Percentiles rank a stretch among this genome's conserved stretches.
These are phyloP conservation scores for Diadema setosum DNA, from an alignment of 35 echinoderm and acorn worm species.

Conservation along the genomic window DNA sequence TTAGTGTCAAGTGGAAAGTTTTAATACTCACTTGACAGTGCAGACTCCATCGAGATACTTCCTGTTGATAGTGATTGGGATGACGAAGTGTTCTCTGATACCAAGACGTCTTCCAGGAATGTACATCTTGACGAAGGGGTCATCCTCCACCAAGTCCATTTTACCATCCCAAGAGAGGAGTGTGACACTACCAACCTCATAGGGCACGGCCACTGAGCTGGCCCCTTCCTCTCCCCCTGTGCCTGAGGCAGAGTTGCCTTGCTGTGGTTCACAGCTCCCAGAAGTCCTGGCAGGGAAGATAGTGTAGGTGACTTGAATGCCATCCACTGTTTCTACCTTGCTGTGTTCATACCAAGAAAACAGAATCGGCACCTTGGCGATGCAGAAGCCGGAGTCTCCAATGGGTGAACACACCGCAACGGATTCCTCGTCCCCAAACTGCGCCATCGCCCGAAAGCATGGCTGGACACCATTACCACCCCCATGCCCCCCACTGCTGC, in stretches of 20 bases:
- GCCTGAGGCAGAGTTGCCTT: background rate
- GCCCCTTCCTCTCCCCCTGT: background rate
- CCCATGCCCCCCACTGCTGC: background rate
- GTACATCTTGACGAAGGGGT: background rate
- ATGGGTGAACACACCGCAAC: background rate
- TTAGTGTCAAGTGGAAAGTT: no score
- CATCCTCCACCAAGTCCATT: background rate
- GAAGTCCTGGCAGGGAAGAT: background rate
- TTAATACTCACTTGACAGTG: background rate
- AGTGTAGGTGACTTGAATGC: background rate
- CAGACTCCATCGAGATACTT: background rate
- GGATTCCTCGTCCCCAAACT: background rate
- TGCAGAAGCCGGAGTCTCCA: background rate
- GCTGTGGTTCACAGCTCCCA: background rate
- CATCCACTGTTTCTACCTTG: background rate
- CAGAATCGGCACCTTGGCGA: background rate
- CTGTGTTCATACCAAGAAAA: background rate
- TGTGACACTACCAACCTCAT: background rate
- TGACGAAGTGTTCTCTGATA: constrained; percentile 10
- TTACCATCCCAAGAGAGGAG: background rate
- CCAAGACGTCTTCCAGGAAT: background rate
- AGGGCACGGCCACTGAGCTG: background rate
- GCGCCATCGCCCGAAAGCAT: background rate
- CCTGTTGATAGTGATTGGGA: constrained; percentile 10
- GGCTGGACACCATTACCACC: background rate